Evolutionary conservation across 2,888 invertebrate genomes (phyloP), one percentile per base, ranked within the genome.

Genomic region (Phasia obesa): DNA sequence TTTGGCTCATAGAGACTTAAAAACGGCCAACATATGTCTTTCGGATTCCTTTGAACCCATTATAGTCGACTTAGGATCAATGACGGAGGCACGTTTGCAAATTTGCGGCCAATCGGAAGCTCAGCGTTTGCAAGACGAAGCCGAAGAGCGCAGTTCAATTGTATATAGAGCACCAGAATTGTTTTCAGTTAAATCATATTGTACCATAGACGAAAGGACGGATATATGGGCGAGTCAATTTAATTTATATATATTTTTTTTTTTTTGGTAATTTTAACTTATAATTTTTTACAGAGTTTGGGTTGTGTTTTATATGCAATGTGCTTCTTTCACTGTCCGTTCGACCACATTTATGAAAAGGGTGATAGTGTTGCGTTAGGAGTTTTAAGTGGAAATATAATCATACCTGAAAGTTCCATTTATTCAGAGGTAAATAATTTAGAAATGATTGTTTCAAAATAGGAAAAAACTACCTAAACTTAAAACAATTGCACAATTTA

Each of bases 341-440:
- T 95, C 90, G 97, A 97, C 91, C 92, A 93, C 25, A 95, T 96
- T 11, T 95, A 97, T 88, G 96, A 96, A 90, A 93, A 95, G 86
- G 97, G 97, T 1, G 97, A 97, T 90, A 96, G 96, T 86, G 96
- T 97, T 13, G 97, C 97, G 49, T 91, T 97, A 84, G 97, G 97
- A 75, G 96, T 96, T 42, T 93, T 96, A 76, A 95, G 95, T 87
- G 95, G 95, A 65, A 95, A 94, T 86, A 91, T 96, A 6, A 92
- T 93, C 88, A 95, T 96, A 91, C 95, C 96, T 15, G 94, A 94
- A 86, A 93, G 93, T 86, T 92, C 94, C 1, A 94, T 94, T 77
- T 96, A 94, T 88, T 92, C 93, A 70, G 92, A 94, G 90, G 77
- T 77, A 55, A 76, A 27, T 5, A 7, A 15, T n/a, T 35, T 47